Evolutionary conservation across 2,888 invertebrate genomes (phyloP), one percentile per base, ranked within the genome.

Genomic region (Drosophila paucipuncta): DNA sequence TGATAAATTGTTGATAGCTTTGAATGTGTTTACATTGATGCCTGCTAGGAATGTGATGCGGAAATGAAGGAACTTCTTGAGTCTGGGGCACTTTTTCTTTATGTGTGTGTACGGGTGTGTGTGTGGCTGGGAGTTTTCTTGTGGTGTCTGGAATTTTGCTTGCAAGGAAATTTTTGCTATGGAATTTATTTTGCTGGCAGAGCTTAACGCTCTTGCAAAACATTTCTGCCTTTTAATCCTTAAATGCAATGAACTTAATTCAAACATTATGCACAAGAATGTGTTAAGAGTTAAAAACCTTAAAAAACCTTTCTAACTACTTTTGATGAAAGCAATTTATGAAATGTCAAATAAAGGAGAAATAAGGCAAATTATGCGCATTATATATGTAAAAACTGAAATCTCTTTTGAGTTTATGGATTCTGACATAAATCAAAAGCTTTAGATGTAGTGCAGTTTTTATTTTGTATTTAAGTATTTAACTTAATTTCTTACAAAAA

Each of bases 1-100:
- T 89, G 89, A 89, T 88, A 88, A 89, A 88, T 88, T 83, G 89
- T 89, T 88, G 89, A 88, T 88, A 80, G 87, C 79, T 72, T 70
- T 82, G 84, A 78, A 82, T 88, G 82, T 82, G 78, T 84, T 80
- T 78, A 78, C 89, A 85, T 78, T 82, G 83, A 76, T 75, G 80
- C 73, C 49, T 71, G 65, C 70, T 49, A 58, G 77, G 74, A 72
- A 78, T 74, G 75, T 68, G 69, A 54, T 69, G 65, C 70, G 68
- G 63, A 62, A 66, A 76, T 76, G 61, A 68, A 67, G 64, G 60
- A 62, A 63, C 59, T 53, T 58, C 55, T 74, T 50, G 53, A 58
- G 66, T 67, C 50, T 63, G 39, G 58, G 47, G 50, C 39, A 18
- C 35, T n/a, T 47, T 16, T 41, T 43, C 47, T 35, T 63, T n/a